Evolutionary conservation across 2,113 vertebrate species (phyloP).

Genomic region (Tonatia bakeri): DNA sequence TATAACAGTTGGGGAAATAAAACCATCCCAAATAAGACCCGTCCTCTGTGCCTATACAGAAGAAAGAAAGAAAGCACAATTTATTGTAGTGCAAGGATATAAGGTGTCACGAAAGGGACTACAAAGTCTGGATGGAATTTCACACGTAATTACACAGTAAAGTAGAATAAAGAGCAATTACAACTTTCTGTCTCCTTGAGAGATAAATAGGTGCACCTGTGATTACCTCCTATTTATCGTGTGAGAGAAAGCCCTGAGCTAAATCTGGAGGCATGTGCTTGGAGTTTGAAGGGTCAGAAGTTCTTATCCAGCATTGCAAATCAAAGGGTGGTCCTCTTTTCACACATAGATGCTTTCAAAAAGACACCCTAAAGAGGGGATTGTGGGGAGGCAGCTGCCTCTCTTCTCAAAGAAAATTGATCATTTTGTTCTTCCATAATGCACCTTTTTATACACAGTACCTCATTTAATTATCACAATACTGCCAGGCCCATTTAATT

Average conservation of each 20-base stretch:
- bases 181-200: background rate
- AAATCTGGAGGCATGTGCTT: background rate
- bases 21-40: background rate
- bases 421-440: background rate
- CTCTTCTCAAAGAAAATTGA: background rate
- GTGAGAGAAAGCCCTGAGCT: background rate
- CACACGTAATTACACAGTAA: background rate
- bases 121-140: background rate
- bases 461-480: background rate
- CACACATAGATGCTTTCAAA: background rate
- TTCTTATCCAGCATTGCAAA: background rate
- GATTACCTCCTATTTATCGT: background rate
- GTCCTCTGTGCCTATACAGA: background rate
- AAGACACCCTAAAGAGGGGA: background rate
- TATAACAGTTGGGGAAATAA: background rate
- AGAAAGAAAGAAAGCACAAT: background rate
- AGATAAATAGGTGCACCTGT: background rate
- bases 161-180: background rate
- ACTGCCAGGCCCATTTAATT: background rate
- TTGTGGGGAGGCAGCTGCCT: background rate
- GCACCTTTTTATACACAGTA: background rate
- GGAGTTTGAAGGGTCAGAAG: background rate
- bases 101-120: background rate
- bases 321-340: background rate
- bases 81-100: background rate